A percentile compares a stretch with the other conserved stretches of the same genome.
Conservation (phyloP, 2,888 invertebrate genomes). For the Julus scandinavius region DNA sequence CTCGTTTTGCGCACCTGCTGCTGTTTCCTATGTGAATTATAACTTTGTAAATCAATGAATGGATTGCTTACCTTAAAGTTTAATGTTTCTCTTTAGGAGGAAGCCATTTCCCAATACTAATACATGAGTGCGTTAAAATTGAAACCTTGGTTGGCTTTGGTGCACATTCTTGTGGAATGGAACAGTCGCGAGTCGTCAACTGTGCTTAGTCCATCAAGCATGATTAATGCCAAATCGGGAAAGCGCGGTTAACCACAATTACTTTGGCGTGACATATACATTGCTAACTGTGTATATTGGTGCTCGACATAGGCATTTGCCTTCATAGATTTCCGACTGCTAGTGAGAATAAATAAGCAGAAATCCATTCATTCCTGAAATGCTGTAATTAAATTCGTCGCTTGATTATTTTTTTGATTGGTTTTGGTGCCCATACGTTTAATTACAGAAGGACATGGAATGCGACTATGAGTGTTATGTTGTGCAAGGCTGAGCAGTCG, state of each 20-base stretch:
- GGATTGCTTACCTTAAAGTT: background rate
- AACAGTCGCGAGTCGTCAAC: background rate
- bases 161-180: background rate
- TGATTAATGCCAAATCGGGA: conserved; percentile 34
- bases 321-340: background rate
- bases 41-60: background rate
- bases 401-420: conserved; percentile 8
- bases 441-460: background rate
- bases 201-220: conserved; percentile 45
- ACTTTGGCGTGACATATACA: conserved; percentile 21
- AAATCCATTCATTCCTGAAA: conserved; percentile 27
- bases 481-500: background rate
- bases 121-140: background rate
- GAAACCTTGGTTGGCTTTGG: background rate
- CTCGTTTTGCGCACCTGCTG: conserved; percentile 13
- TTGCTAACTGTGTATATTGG: background rate
- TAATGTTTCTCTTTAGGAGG: background rate
- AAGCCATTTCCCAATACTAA: background rate
- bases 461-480: background rate
- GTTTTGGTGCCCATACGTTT: background rate
- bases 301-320: background rate
- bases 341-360: background rate
- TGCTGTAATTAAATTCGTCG: conserved; percentile 14
- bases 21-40: background rate
- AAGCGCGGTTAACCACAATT: conserved; percentile 49